A percentile compares a stretch with the other conserved stretches of the same genome.
Conservation (phyloP, 2,888 invertebrate species). For the Nebria brevicollis region DNA sequence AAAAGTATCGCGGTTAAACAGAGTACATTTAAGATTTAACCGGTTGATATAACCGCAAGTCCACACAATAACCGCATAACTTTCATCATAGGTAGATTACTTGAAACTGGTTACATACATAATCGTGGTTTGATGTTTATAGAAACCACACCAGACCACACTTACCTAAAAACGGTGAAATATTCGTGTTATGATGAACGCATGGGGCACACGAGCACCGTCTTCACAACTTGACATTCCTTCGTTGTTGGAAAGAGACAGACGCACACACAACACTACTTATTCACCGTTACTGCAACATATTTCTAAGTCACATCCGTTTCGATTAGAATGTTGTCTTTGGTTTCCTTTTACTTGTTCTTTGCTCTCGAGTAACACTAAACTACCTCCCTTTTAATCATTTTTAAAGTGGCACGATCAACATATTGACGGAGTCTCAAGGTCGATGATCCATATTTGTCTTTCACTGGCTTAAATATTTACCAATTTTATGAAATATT, state of each 20-base stretch:
- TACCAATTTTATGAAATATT: not conserved
- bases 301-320: slow-evolving; percentile 20
- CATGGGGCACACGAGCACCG: not conserved
- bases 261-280: not conserved
- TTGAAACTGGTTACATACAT: not conserved
- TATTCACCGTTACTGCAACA: slow-evolving; percentile 15
- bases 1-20: not conserved
- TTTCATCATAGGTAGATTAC: slow-evolving; percentile 2
- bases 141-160: not conserved
- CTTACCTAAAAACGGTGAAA: slow-evolving; percentile 1
- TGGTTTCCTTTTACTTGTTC: not conserved
- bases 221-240: slow-evolving; percentile 1
- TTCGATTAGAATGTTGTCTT: slow-evolving; percentile 17
- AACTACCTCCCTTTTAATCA: not conserved
- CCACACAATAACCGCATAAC: slow-evolving; percentile 7
- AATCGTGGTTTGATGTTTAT: not conserved
- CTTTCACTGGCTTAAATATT: not conserved
- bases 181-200: not conserved
- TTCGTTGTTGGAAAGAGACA: not conserved
- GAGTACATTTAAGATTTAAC: not conserved
- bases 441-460: not conserved
- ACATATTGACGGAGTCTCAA: not conserved
- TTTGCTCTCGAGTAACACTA: not conserved
- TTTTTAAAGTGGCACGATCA: not conserved
- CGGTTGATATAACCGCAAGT: not conserved